Evolutionary conservation across 2,113 vertebrate genomes (phyloP).

Genomic region (Chloebia gouldiae): DNA sequence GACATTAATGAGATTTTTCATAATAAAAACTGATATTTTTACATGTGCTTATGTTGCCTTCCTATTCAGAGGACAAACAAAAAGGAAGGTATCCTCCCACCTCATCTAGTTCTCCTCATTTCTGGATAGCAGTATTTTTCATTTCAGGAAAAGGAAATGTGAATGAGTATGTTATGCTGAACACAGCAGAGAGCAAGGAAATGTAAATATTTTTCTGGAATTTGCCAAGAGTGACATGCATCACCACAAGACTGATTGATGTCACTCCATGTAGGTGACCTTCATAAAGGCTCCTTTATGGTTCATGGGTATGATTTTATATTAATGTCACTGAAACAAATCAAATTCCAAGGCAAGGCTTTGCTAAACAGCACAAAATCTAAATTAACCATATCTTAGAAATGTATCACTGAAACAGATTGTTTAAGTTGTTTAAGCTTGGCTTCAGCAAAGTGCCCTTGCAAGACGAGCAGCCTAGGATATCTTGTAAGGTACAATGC

Average conservation of each 20-base stretch:
- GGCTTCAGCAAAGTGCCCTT: not conserved
- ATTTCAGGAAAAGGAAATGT: not conserved
- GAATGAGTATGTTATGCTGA: not conserved
- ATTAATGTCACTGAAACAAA: not conserved
- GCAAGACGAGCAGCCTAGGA: not conserved
- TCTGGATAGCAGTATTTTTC: not conserved
- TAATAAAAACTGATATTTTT: accelerated
- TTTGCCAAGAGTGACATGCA: not conserved
- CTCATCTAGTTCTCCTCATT: not conserved
- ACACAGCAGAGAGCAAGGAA: not conserved
- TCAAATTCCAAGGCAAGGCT: not conserved
- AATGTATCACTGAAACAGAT: not conserved
- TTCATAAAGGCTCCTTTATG: not conserved
- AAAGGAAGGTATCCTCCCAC: not conserved
- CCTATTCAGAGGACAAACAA: not conserved
- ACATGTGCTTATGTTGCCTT: not conserved
- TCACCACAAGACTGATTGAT: not conserved
- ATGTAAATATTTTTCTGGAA: not conserved
- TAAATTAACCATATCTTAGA: not conserved
- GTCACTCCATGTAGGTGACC: not conserved
- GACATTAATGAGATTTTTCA: not conserved
- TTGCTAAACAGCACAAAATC: not conserved
- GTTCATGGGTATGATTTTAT: not conserved
- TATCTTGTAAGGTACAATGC: not conserved
- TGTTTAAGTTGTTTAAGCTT: not conserved